phyloP scores from a whole-genome alignment of 2,888 invertebrate genomes.

The Stegophylla sp. region DNA sequence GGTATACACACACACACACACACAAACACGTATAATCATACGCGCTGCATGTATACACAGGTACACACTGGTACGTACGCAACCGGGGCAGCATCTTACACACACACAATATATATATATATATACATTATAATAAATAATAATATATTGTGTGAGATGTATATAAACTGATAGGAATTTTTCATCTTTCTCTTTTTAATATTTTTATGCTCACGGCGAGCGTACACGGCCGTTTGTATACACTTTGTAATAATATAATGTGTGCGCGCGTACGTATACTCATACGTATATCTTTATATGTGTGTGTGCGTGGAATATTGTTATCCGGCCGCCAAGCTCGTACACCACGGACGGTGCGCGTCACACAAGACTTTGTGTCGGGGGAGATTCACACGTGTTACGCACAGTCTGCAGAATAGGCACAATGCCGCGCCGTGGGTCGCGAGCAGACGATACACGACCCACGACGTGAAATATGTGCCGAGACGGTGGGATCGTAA shows the following conservation, averaged over 20 bases:
- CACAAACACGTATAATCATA: not conserved
- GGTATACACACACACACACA: too few species aligned
- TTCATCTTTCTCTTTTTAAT: constrained; percentile 26
- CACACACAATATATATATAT: not conserved
- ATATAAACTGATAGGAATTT: constrained; percentile 29
- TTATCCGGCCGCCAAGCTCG: constrained; percentile 54
- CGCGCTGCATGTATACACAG: not conserved
- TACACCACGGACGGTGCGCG: not conserved
- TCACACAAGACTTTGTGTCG: constrained; percentile 54
- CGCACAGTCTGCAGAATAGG: constrained; percentile 50
- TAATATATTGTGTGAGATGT: not conserved
- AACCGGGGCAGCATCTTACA: too few species aligned
- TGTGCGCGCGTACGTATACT: too few species aligned
- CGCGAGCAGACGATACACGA: constrained; percentile 50
- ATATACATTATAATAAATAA: constrained; percentile 15
- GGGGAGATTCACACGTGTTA: constrained; percentile 54
- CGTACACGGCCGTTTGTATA: constrained; percentile 11
- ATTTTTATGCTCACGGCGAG: constrained; percentile 40
- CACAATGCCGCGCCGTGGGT: constrained; percentile 36
- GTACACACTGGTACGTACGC: too few species aligned
- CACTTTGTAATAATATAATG: not conserved
- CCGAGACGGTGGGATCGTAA: constrained; percentile 48
- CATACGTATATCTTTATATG: too few species aligned
- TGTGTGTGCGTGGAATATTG: not conserved
- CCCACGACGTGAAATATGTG: constrained; percentile 56